phyloP scores from a whole-genome alignment of 1,140 invertebrate genomes.

The Trachymyrmex septentrionalis region DNA sequence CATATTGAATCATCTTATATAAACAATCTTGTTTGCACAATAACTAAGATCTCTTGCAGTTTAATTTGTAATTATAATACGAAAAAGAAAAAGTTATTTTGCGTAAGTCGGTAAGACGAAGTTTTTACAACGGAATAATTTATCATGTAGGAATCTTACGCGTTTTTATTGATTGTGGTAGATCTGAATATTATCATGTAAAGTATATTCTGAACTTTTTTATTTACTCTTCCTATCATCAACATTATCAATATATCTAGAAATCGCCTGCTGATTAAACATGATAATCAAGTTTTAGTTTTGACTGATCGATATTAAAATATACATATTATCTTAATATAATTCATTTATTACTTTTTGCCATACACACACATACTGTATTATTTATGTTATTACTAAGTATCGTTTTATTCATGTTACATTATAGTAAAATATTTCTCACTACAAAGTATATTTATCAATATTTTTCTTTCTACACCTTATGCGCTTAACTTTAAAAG shows the following conservation, averaged over 20 bases:
- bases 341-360: background rate
- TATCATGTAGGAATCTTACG: background rate
- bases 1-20: background rate
- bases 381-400: background rate
- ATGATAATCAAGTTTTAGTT: background rate
- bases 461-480: background rate
- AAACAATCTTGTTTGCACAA: background rate
- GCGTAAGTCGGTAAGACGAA: background rate
- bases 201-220: background rate
- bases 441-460: background rate
- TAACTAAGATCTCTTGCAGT: background rate
- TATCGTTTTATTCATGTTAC: background rate
- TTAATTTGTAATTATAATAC: conserved; percentile 22
- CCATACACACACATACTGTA: too few relatives aligned
- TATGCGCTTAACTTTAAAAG: background rate
- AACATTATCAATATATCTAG: background rate
- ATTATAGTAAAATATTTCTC: background rate
- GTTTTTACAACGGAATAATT: background rate
- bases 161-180: background rate
- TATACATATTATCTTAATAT: background rate
- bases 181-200: background rate
- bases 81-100: conserved; percentile 33
- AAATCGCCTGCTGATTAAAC: background rate
- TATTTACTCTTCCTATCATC: background rate
- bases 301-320: background rate